Evolutionary conservation across 2,888 invertebrate genomes (phyloP), one percentile per base, ranked within the genome.

Genomic region (Chrysina gloriosa): DNA sequence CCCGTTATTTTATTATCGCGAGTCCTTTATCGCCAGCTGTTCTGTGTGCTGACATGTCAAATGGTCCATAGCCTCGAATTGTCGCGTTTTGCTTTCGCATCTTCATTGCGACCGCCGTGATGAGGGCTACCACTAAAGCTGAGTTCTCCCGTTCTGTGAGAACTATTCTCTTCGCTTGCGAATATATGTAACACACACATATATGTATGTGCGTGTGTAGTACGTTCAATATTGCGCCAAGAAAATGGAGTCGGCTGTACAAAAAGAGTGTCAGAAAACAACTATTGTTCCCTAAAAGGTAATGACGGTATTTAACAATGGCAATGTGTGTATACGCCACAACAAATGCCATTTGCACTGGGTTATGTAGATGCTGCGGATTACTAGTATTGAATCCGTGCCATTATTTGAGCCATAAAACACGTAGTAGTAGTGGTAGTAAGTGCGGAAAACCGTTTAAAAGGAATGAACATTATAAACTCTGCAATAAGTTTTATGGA

Each of bases 1-100:
- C 71, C 69, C 71, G 70, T 70, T 71, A 71, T 67, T 68, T 71
- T 70, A 71, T 69, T 70, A 71, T 71, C 67, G 68, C 63, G 65
- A 68, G 68, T 65, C 68, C 69, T 71, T 70, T 70, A 70, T 71
- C 71, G 71, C 70, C 70, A 70, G 70, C 69, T 70, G 70, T 67
- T 70, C 69, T 61, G 58, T 65, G 56, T 65, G 50, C 56, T 58
- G 70, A 67, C 69, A 67, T 69, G 69, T 69, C 67, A 70, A 70
- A 70, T 69, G 69, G 70, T 65, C 67, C 68, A 63, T 67, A 45
- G 67, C 67, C 52, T 65, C 54, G 39, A 65, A 65, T 54, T 65
- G 65, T 52, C 39, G 58, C 42, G n/a, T 58, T 58, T 58, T 27
- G 65, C 65, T 36, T 39, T 48, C 63, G 63, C 48, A 25, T 50